Conservation (phyloP, 2,888 invertebrate genomes). For the Galeruca laticollis region DNA sequence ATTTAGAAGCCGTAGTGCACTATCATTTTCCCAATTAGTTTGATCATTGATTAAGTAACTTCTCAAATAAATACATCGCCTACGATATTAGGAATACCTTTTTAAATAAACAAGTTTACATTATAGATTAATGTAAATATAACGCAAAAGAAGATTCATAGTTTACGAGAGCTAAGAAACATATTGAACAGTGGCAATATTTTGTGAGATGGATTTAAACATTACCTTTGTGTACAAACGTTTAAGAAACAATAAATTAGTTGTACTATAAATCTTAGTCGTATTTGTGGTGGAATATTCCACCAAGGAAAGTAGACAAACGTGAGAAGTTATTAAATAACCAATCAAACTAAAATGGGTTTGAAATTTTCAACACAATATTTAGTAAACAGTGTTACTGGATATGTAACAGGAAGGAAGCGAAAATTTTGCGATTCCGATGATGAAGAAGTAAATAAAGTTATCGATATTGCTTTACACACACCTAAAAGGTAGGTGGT, state of each 20-base stretch:
- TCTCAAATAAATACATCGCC: slow-evolving; percentile 17
- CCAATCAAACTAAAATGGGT: slow-evolving; percentile 63
- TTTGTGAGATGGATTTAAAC: slow-evolving; percentile 3
- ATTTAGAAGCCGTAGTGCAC: not conserved
- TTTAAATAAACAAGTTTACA: slow-evolving; percentile 12
- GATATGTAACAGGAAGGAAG: slow-evolving; percentile 68
- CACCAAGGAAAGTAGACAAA: not conserved
- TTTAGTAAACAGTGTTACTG: slow-evolving; percentile 65
- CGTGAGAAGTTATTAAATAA: not conserved
- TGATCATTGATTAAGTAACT: not conserved
- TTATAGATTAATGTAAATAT: slow-evolving; percentile 10
- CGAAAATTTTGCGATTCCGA: slow-evolving; percentile 71
- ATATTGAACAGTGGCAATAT: slow-evolving; percentile 12
- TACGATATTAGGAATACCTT: slow-evolving; percentile 15
- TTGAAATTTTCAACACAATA: slow-evolving; percentile 64
- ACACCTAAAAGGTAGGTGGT: slow-evolving; percentile 74
- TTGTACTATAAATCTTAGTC: not conserved
- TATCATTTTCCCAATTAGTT: not conserved
- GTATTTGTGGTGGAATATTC: no score
- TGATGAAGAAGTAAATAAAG: slow-evolving; percentile 68
- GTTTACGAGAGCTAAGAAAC: not conserved
- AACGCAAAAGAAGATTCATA: slow-evolving; percentile 20
- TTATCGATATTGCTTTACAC: slow-evolving; percentile 70
- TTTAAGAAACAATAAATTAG: not conserved
- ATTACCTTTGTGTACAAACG: not conserved